Conservation (phyloP, 2,113 vertebrate species). For the Caracal caracal region DNA sequence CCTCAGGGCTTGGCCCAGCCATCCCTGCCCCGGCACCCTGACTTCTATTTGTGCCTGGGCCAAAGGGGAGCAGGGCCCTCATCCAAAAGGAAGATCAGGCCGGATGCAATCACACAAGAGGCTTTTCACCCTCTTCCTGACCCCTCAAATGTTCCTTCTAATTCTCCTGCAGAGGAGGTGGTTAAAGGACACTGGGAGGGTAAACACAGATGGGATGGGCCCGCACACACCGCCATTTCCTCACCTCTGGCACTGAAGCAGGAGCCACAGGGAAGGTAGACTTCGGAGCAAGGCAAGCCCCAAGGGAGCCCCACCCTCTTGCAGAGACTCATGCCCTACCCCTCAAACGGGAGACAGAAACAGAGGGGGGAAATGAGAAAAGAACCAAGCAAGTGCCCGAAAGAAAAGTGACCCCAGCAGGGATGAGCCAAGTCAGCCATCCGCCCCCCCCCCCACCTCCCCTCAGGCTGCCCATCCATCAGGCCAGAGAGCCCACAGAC, state of each 20-base stretch:
- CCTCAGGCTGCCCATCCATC: not conserved
- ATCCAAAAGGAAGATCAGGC: slow-evolving; percentile 77
- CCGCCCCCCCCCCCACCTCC: not conserved
- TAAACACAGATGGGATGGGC: slow-evolving; percentile 66
- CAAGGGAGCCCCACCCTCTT: slow-evolving; percentile 5
- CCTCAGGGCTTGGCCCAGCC: slow-evolving; percentile 7
- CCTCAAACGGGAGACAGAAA: not conserved
- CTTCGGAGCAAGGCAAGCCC: not conserved
- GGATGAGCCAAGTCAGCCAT: not conserved
- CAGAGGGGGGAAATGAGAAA: not conserved
- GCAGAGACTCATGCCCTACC: not conserved
- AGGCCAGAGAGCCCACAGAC: not conserved
- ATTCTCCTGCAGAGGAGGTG: slow-evolving; percentile 59
- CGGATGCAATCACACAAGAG: slow-evolving; percentile 74
- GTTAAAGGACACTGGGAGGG: slow-evolving; percentile 69
- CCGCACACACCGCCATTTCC: slow-evolving; percentile 46
- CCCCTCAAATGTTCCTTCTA: slow-evolving; percentile 61
- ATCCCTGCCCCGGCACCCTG: not conserved
- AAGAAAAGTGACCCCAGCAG: not conserved
- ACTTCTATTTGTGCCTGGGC: slow-evolving; percentile 44
- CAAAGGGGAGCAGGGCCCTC: slow-evolving; percentile 26
- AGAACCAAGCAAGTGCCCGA: slow-evolving; percentile 8
- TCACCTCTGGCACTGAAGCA: slow-evolving; percentile 3
- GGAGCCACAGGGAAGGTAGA: not conserved
- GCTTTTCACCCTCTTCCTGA: slow-evolving; percentile 75